These are phyloP conservation scores for Masticophis lateralis DNA, from an alignment of 2,797 vertebrate species.

Conservation along the genomic window DNA sequence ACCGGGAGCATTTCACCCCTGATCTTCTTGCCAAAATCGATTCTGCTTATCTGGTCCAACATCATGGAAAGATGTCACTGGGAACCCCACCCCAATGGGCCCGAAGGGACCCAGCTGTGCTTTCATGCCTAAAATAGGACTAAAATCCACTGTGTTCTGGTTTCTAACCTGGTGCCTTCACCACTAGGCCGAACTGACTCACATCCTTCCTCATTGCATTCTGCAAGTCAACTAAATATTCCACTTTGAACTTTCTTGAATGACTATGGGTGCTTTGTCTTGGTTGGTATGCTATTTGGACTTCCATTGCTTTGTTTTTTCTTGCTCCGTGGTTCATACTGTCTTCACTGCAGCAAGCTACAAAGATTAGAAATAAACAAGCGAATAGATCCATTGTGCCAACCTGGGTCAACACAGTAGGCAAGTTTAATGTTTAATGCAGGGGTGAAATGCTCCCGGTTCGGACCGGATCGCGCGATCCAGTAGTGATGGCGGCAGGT, in stretches of 20 bases:
- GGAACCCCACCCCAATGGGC: neutral
- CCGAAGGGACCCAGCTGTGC: neutral
- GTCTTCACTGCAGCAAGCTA: neutral
- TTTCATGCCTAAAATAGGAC: neutral
- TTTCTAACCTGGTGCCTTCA: neutral
- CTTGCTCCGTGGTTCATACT: neutral
- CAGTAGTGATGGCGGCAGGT: fast-evolving
- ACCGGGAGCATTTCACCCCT: no score
- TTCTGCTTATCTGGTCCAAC: neutral
- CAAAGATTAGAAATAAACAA: neutral
- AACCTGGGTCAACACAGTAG: neutral
- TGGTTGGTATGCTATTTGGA: neutral
- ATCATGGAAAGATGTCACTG: neutral
- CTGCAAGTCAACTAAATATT: neutral
- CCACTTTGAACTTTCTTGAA: neutral
- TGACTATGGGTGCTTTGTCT: neutral
- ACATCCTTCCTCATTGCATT: neutral
- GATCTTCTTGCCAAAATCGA: neutral
- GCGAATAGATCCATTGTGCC: neutral
- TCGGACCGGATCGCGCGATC: no score
- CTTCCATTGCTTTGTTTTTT: neutral
- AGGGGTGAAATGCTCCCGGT: no score
- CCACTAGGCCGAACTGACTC: neutral
- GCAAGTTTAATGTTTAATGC: neutral
- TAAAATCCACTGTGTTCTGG: neutral